Conservation (phyloP, 2,113 vertebrate genomes). For the Typhlomys cinereus region DNA sequence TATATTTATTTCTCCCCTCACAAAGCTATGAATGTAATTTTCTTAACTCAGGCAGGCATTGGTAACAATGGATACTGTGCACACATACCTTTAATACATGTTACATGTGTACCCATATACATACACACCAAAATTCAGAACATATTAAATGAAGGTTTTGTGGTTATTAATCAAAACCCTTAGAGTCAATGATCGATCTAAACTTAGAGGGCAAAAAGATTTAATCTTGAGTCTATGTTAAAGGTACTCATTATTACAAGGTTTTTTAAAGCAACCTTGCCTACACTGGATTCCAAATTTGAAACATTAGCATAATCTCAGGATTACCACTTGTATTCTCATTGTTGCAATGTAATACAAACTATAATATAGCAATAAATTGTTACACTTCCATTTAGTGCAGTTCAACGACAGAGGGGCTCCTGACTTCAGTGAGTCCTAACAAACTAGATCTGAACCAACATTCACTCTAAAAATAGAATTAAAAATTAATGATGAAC, state of each 20-base stretch:
- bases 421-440: background rate
- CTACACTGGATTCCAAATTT: background rate
- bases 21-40: slow-evolving; percentile 59
- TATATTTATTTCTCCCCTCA: slow-evolving; percentile 59
- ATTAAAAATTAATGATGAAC: background rate
- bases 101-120: fast-evolving
- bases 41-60: slow-evolving; percentile 61
- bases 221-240: slow-evolving; percentile 45
- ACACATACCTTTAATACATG: background rate
- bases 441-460: background rate
- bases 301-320: background rate
- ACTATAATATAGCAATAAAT: background rate
- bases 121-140: slow-evolving; percentile 23
- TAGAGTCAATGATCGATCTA: slow-evolving; percentile 27
- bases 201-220: slow-evolving; percentile 38
- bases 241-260: slow-evolving; percentile 14
- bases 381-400: background rate
- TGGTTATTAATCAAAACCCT: slow-evolving; percentile 60
- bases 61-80: background rate
- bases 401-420: background rate
- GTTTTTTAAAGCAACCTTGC: background rate
- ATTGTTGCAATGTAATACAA: background rate
- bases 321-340: background rate
- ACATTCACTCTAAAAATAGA: background rate
- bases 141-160: slow-evolving; percentile 59